Evolutionary conservation across 1,140 invertebrate species (phyloP).

Genomic region (Triops cancriformis): DNA sequence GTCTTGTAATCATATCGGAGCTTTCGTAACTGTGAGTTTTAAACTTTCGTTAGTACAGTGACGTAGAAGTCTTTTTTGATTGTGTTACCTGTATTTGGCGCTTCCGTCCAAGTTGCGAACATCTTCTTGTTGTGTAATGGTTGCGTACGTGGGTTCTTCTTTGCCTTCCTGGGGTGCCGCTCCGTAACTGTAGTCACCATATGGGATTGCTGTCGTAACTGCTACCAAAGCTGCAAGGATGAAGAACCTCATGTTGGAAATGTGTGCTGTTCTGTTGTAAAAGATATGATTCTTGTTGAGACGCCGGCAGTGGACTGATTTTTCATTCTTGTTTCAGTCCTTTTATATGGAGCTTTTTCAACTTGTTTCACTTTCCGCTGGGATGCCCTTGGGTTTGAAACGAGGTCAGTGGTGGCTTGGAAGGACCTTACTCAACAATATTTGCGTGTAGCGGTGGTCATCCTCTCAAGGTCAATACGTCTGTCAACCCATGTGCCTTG

Average conservation of each 20-base stretch:
- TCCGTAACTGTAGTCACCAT: neutral
- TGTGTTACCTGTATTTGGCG: neutral
- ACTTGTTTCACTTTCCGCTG: no score
- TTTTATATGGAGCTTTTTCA: no score
- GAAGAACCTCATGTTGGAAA: neutral
- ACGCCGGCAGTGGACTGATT: neutral
- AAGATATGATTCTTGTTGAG: neutral
- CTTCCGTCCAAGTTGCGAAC: slow-evolving; percentile 14
- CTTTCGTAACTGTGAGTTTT: slow-evolving; percentile 8
- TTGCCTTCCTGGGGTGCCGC: neutral
- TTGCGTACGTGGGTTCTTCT: no score
- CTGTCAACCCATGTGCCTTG: no score
- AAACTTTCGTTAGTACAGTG: neutral
- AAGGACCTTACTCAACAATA: no score
- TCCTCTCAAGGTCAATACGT: no score
- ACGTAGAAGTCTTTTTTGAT: no score
- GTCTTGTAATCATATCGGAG: neutral
- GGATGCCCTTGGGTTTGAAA: no score
- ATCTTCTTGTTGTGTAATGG: neutral
- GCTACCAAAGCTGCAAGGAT: neutral
- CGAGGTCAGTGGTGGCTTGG: no score
- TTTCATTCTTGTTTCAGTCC: neutral
- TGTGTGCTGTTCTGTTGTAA: neutral
- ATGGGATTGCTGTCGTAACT: neutral
- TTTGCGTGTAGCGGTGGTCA: no score